Evolutionary conservation across 2,113 vertebrate species (phyloP).

Genomic region (Gallinago paraguaiae): DNA sequence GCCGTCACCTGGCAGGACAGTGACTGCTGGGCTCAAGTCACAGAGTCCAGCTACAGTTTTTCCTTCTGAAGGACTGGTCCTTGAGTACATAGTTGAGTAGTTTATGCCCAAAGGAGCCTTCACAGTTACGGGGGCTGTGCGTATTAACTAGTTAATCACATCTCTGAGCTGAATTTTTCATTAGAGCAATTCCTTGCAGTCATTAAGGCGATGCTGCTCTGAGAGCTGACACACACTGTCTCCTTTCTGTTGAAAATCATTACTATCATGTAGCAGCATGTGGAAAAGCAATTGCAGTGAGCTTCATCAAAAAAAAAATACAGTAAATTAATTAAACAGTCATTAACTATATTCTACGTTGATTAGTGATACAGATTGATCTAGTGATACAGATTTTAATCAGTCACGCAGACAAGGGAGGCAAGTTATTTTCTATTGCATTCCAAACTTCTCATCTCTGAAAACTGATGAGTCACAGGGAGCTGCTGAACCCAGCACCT

Average conservation of each 20-base stretch:
- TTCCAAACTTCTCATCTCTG: background rate
- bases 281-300: background rate
- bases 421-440: background rate
- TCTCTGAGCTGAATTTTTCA: background rate
- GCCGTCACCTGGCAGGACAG: background rate
- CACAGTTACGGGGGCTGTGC: no score
- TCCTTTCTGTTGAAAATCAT: background rate
- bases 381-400: background rate
- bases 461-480: background rate
- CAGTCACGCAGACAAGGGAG: background rate
- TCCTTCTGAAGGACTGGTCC: background rate
- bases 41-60: background rate
- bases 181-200: background rate
- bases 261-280: background rate
- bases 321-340: slow-evolving; percentile 47
- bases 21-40: background rate
- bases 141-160: background rate
- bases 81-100: background rate
- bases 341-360: background rate
- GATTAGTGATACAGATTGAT: background rate
- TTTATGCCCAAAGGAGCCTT: background rate
- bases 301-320: background rate
- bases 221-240: background rate
- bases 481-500: background rate
- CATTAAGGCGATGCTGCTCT: background rate